A percentile compares a stretch with the other conserved stretches of the same genome.
Conservation (phyloP, 2,797 vertebrate species). For the Eurystomus glaucurus region DNA sequence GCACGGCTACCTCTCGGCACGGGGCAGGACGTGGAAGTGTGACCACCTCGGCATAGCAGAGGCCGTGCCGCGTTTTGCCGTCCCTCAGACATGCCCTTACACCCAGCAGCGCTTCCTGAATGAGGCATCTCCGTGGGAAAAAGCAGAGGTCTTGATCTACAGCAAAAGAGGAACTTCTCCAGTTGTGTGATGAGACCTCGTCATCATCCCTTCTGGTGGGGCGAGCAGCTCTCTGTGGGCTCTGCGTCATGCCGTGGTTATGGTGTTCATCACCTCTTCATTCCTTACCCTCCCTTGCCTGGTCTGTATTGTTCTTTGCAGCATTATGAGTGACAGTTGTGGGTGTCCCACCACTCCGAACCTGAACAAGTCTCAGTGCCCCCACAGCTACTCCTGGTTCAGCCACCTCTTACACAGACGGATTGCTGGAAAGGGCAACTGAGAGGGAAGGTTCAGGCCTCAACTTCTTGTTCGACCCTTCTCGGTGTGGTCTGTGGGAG, state of each 20-base stretch:
- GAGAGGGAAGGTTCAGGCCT: neutral
- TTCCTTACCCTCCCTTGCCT: neutral
- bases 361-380: rapidly evolving
- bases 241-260: rapidly evolving
- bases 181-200: rapidly evolving
- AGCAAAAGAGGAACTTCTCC: neutral
- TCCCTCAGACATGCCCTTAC: rapidly evolving
- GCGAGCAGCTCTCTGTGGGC: neutral
- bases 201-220: rapidly evolving
- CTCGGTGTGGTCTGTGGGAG: rapidly evolving
- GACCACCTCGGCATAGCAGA: rapidly evolving
- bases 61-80: rapidly evolving
- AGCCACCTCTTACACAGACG: neutral
- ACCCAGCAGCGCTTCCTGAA: rapidly evolving
- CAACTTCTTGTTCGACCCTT: neutral
- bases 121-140: rapidly evolving
- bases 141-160: neutral
- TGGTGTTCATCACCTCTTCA: neutral
- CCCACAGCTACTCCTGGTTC: neutral
- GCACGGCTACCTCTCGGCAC: rapidly evolving
- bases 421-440: neutral
- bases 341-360: neutral
- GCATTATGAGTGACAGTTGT: neutral
- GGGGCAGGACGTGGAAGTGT: rapidly evolving
- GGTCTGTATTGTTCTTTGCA: neutral